phyloP scores from a whole-genome alignment of 2,113 vertebrate species.

The Prunella himalayana region DNA sequence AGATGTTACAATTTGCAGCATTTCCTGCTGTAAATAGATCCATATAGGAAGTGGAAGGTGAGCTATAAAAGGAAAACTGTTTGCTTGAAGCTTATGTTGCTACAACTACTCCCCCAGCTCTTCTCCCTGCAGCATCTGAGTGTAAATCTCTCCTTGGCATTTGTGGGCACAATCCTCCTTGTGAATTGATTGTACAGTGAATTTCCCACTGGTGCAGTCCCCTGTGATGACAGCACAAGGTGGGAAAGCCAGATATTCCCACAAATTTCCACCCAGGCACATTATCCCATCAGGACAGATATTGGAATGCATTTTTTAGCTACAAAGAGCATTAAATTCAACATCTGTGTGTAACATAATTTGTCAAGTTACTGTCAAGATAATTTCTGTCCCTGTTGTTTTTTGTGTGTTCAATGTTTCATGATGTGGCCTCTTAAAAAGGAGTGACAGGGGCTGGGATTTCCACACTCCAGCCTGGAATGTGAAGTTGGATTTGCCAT shows the following conservation, averaged over 20 bases:
- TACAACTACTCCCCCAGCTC: slow-evolving; percentile 51
- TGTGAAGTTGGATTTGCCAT: background rate
- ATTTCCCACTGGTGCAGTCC: background rate
- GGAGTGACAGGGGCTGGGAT: background rate
- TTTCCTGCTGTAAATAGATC: slow-evolving; percentile 23
- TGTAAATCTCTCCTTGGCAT: slow-evolving; percentile 2
- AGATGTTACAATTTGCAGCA: background rate
- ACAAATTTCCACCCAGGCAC: background rate
- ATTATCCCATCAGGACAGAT: background rate
- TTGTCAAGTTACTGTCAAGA: background rate
- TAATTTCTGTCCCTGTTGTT: background rate
- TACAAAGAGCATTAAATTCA: background rate
- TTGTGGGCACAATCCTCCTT: background rate
- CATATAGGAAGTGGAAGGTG: slow-evolving; percentile 43
- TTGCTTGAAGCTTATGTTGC: slow-evolving; percentile 5
- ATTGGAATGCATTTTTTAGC: background rate
- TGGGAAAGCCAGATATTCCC: background rate
- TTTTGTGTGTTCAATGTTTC: background rate
- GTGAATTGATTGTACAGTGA: background rate
- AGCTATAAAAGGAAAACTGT: slow-evolving; percentile 38
- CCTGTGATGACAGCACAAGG: background rate
- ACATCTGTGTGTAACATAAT: background rate
- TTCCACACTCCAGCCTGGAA: background rate
- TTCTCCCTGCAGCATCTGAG: background rate
- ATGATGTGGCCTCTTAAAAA: background rate